Evolutionary conservation across 2,797 vertebrate species (phyloP).

Genomic region (Intellagama lesueurii): DNA sequence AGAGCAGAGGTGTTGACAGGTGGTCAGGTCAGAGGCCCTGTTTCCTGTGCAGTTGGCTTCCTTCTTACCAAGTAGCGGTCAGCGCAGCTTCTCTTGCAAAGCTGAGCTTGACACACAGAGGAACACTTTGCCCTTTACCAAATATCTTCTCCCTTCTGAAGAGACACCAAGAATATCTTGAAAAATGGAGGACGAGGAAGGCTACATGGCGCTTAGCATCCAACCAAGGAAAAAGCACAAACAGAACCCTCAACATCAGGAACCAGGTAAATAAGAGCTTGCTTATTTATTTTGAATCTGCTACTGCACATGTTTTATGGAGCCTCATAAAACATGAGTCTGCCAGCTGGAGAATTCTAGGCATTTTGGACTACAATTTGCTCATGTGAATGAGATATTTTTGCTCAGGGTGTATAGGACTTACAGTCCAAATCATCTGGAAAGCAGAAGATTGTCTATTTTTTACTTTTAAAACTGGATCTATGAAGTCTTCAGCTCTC

Average conservation of each 20-base stretch:
- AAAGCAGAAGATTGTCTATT: background rate
- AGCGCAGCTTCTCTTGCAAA: background rate
- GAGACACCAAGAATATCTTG: background rate
- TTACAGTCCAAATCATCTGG: background rate
- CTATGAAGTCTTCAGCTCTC: too few species aligned
- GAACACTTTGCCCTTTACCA: too few species aligned
- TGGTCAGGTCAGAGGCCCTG: background rate
- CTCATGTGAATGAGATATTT: too few species aligned
- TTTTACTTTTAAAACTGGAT: too few species aligned
- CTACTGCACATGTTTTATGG: too few species aligned
- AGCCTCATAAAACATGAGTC: too few species aligned
- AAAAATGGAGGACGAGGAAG: constrained; percentile 22
- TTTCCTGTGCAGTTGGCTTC: background rate
- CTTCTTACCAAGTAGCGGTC: background rate
- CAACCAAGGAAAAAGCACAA: background rate
- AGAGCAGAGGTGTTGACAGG: constrained; percentile 8
- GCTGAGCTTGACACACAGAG: background rate
- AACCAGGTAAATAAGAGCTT: background rate
- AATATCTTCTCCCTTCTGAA: background rate
- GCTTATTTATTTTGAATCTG: background rate
- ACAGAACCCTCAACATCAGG: background rate
- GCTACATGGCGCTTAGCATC: constrained; percentile 18
- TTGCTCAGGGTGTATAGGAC: background rate
- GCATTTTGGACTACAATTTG: too few species aligned
- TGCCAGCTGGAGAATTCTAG: too few species aligned